phyloP scores from a whole-genome alignment of 2,113 vertebrate species.

The Dendrocopos noguchii region DNA sequence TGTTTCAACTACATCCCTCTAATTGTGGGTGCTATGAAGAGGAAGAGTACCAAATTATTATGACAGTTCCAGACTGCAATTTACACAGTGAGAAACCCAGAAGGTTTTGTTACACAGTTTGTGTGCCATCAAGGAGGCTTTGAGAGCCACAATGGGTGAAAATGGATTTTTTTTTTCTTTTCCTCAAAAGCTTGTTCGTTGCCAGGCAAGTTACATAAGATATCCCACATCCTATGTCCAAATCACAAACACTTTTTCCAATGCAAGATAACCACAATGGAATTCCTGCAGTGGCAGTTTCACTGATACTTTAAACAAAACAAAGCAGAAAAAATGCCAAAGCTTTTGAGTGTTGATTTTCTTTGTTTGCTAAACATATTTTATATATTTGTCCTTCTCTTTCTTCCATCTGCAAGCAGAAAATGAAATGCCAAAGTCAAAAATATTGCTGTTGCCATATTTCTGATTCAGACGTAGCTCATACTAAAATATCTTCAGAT shows the following conservation, averaged over 20 bases:
- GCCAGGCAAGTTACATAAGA: constrained; percentile 2
- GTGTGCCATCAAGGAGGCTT: neutral
- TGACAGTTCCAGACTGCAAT: neutral
- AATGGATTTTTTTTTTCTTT: neutral
- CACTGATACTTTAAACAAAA: neutral
- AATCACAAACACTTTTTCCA: neutral
- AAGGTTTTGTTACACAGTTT: neutral
- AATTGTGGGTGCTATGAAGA: neutral
- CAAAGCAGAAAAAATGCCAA: neutral
- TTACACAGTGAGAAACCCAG: neutral
- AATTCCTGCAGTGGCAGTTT: neutral
- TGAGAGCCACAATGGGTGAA: neutral
- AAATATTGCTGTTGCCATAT: neutral
- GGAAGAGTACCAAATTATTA: neutral
- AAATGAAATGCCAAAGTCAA: neutral
- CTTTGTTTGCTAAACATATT: neutral
- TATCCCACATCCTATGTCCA: neutral
- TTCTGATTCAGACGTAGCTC: neutral
- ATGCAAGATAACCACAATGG: neutral
- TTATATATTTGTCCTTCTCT: neutral
- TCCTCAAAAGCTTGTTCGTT: neutral
- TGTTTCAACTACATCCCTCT: neutral
- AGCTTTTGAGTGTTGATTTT: neutral
- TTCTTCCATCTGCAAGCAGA: neutral
- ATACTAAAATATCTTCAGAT: neutral